These are phyloP conservation scores for Eupithecia insigniata DNA, from an alignment of 2,888 invertebrate genomes.

Conservation along the genomic window DNA sequence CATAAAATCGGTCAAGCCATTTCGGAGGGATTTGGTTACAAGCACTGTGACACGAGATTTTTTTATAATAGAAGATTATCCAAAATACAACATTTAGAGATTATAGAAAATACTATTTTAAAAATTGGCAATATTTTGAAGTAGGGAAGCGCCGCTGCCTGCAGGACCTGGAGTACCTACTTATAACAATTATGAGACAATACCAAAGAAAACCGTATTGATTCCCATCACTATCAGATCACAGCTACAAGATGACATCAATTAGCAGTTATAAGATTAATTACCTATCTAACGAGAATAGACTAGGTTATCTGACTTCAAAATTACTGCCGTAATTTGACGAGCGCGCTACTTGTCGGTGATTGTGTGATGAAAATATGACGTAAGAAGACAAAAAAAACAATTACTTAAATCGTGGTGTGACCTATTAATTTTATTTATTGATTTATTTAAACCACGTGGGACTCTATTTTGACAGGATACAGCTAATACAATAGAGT, in stretches of 20 bases:
- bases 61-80: no score
- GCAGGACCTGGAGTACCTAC: background rate
- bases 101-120: no score
- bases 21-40: no score
- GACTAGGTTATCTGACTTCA: background rate
- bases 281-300: constrained; percentile 2
- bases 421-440: no score
- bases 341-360: background rate
- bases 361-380: background rate
- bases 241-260: constrained; percentile 25
- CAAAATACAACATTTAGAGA: no score
- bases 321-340: background rate
- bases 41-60: no score
- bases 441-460: no score
- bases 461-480: no score
- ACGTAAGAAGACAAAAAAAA: background rate
- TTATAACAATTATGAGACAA: constrained; percentile 16
- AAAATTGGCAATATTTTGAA: no score
- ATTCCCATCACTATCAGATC: constrained; percentile 20
- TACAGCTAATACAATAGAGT: no score
- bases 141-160: no score
- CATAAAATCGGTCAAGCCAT: no score
- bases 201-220: constrained; percentile 24
- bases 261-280: constrained; percentile 25
- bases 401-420: background rate